A percentile compares a stretch with the other conserved stretches of the same genome.
Evolutionary conservation across 1,140 invertebrate species (phyloP).

Genomic region (Euwallacea similis): DNA sequence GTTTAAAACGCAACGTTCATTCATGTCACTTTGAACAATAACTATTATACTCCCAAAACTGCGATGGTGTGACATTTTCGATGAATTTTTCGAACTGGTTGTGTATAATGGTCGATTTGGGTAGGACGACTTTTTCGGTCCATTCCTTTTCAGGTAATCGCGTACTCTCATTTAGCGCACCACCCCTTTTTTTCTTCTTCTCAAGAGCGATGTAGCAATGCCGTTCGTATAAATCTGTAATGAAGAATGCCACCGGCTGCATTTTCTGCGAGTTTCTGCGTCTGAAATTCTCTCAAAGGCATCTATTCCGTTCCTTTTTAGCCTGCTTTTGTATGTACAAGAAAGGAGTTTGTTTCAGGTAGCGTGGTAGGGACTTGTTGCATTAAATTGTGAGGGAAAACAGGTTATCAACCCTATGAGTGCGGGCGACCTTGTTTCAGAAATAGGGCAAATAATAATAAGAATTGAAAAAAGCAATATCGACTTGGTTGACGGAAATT

Average conservation of each 20-base stretch:
- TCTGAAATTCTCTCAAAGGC: conserved; percentile 35
- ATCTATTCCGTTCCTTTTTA: conserved; percentile 23
- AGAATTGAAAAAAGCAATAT: no score
- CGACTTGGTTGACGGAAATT: no score
- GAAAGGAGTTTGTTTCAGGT: no score
- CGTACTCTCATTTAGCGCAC: conserved; percentile 18
- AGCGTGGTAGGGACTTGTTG: no score
- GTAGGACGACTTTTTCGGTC: not conserved
- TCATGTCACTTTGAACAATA: not conserved
- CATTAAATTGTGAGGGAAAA: no score
- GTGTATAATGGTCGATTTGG: not conserved
- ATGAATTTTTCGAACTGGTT: conserved; percentile 13
- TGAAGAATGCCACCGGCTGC: conserved; percentile 36
- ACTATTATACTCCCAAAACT: not conserved
- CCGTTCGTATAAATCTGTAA: conserved; percentile 37
- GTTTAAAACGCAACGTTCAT: no score
- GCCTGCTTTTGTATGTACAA: not conserved
- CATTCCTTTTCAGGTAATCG: conserved; percentile 16
- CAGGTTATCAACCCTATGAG: no score
- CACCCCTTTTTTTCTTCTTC: conserved; percentile 21
- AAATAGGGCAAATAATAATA: no score
- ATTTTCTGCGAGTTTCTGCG: conserved; percentile 33
- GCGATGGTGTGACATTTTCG: not conserved
- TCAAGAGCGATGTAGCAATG: conserved; percentile 29
- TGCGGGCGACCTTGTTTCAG: no score